Percentiles rank a stretch among this genome's conserved stretches.
These are phyloP conservation scores for Syritta pipiens DNA, from an alignment of 2,888 invertebrate genomes.

Conservation along the genomic window DNA sequence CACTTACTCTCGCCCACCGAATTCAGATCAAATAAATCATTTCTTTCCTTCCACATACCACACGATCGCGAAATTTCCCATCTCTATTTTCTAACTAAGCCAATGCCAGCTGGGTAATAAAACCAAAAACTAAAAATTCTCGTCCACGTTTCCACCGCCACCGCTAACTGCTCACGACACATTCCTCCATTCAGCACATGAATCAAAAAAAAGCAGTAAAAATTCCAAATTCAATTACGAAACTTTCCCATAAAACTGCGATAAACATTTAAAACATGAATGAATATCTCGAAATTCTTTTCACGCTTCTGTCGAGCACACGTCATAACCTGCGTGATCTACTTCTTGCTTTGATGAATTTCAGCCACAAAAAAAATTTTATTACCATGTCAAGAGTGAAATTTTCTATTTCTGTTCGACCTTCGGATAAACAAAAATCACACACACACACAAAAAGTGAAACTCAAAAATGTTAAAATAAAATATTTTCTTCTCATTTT, in stretches of 20 bases:
- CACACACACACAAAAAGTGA: background rate
- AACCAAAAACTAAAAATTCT: too few relatives aligned
- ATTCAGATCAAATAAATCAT: too few relatives aligned
- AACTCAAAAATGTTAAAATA: slow-evolving; percentile 6
- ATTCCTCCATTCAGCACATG: background rate
- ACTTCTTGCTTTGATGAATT: slow-evolving; percentile 19
- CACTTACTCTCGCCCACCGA: too few relatives aligned
- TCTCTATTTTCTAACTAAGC: too few relatives aligned
- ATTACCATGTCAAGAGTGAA: slow-evolving; percentile 28
- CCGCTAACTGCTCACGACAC: background rate
- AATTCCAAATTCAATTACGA: slow-evolving; percentile 6
- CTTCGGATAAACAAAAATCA: background rate
- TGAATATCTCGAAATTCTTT: slow-evolving; percentile 2
- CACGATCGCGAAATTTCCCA: too few relatives aligned
- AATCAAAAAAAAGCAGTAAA: slow-evolving; percentile 1
- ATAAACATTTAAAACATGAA: background rate
- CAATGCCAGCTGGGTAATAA: slow-evolving; percentile 10
- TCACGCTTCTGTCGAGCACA: background rate
- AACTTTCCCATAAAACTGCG: slow-evolving; percentile 15
- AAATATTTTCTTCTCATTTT: slow-evolving; percentile 50
- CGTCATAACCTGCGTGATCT: background rate
- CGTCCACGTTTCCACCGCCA: background rate
- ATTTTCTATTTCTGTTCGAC: slow-evolving; percentile 12
- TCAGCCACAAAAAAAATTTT: slow-evolving; percentile 25
- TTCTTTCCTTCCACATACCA: too few relatives aligned